Evolutionary conservation across 2,888 invertebrate species (phyloP), one percentile per base, ranked within the genome.

Genomic region (Mycogona germanica): DNA sequence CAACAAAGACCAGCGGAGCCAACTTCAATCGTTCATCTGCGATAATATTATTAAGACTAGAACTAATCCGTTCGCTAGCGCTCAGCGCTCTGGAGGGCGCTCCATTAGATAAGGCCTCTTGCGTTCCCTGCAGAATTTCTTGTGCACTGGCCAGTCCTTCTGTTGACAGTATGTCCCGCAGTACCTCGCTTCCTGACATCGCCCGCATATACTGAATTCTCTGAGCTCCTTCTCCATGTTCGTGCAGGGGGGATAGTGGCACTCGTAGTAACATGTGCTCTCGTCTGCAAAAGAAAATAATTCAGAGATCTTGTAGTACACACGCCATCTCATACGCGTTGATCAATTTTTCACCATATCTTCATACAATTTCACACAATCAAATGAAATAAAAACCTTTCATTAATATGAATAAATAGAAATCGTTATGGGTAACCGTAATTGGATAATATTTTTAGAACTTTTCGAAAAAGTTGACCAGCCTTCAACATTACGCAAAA

Each of bases 131-230:
- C 73, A 73, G 57, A 64, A 66, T 55, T 68, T 66, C 62, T 72
- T 72, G 63, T 73, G 73, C 21, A 66, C 63, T 2, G 70, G 69
- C 73, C 73, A 73, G 60, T 73, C 73, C 35, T 67, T 66, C 56
- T 72, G 71, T 57, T 73, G 73, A 59, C 73, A 73, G 35, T 61
- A 62, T 44, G 68, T 65, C 6, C 73, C 72, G 62, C 73, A 73
- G 57, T 73, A 73, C 57, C 73, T 58, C 47, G 72, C 72, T 66
- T 68, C 63, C 67, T 64, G 68, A 59, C 74, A 75, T 45, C 73
- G 60, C 7, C 73, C 73, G 64, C 74, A 75, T 61, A 74, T 73
- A 59, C 72, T 72, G 62, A 74, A 75, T 59, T 75, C 72, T 51
- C 73, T 60, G 9, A 72, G 65, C 58, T 72, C 70, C 53, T 68